These are phyloP conservation scores for Orthosia gracilis DNA, from an alignment of 2,888 invertebrate genomes.

Conservation along the genomic window DNA sequence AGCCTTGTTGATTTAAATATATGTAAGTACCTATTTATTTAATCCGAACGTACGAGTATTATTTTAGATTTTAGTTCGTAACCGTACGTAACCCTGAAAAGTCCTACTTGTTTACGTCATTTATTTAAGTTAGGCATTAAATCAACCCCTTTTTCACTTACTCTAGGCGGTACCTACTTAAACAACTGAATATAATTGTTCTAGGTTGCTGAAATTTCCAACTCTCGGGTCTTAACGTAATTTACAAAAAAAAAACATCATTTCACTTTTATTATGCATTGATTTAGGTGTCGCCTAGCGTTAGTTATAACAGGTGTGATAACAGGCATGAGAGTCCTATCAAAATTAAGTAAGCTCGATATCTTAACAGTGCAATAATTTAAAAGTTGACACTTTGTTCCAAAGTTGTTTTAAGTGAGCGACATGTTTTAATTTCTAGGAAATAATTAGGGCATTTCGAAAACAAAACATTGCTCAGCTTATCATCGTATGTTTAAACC, in stretches of 20 bases:
- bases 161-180: not conserved
- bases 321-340: not conserved
- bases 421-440: not conserved
- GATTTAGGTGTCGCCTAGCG: not conserved
- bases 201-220: no score
- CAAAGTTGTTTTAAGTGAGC: not conserved
- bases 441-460: not conserved
- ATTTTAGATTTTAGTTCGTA: slow-evolving; percentile 5
- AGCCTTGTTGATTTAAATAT: slow-evolving; percentile 10
- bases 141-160: not conserved
- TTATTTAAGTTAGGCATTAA: slow-evolving; percentile 2
- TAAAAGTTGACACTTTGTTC: not conserved
- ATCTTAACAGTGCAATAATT: slow-evolving; percentile 17
- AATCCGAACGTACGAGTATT: slow-evolving; percentile 2
- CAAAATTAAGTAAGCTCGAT: slow-evolving; percentile 7
- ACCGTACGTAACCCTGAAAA: slow-evolving; percentile 54
- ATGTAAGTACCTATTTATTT: slow-evolving; percentile 8
- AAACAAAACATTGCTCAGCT: not conserved
- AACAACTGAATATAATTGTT: no score
- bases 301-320: no score
- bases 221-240: no score
- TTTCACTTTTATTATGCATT: no score
- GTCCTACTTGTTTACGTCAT: slow-evolving; percentile 29
- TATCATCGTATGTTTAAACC: not conserved
- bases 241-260: no score